A percentile compares a stretch with the other conserved stretches of the same genome.
Evolutionary conservation across 2,888 invertebrate genomes (phyloP).

Genomic region (Cactoblastis cactorum): DNA sequence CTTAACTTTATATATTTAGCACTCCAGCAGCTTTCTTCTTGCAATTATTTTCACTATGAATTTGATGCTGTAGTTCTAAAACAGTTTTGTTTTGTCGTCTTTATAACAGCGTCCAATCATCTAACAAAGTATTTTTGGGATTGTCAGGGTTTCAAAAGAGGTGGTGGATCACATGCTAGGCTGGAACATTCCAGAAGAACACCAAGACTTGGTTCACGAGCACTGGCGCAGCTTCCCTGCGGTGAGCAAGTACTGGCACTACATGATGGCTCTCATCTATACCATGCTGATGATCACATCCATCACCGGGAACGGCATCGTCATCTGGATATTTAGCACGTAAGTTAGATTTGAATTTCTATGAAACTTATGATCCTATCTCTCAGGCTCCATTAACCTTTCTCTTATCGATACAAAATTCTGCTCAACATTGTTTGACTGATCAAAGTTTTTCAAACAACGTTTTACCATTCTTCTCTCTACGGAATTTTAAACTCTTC

Average conservation of each 20-base stretch:
- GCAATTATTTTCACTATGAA: no score
- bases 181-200: slow-evolving; percentile 84
- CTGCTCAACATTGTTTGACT: no score
- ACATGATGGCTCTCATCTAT: slow-evolving; percentile 82
- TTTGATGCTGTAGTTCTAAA: no score
- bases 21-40: no score
- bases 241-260: slow-evolving; percentile 83
- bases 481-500: no score
- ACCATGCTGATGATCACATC: slow-evolving; percentile 81
- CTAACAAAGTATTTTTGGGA: not conserved
- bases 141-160: slow-evolving; percentile 63
- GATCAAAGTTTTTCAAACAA: no score
- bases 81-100: no score
- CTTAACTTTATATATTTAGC: no score
- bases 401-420: not conserved
- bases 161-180: slow-evolving; percentile 79
- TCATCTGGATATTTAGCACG: slow-evolving; percentile 87
- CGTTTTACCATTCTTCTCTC: no score
- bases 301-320: slow-evolving; percentile 84
- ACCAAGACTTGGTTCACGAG: slow-evolving; percentile 82
- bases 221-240: slow-evolving; percentile 85
- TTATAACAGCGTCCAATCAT: no score
- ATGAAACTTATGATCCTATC: not conserved
- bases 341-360: slow-evolving; percentile 49
- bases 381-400: no score